phyloP scores from a whole-genome alignment of 1,140 invertebrate species.

The Rhynchophorus ferrugineus region DNA sequence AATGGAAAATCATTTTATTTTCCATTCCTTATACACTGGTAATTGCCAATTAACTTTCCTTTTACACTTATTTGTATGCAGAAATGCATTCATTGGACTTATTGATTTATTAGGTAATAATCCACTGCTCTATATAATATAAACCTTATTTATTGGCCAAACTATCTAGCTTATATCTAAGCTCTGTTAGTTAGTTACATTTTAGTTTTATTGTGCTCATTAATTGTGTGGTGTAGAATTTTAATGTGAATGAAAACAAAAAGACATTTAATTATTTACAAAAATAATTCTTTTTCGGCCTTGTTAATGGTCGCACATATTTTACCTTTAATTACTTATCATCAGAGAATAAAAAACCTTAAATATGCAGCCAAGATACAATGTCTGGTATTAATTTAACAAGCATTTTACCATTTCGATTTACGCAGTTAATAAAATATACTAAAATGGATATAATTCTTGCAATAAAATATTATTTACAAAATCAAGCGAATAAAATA shows the following conservation, averaged over 20 bases:
- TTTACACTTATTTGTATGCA: conserved; percentile 27
- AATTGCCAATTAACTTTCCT: conserved; percentile 26
- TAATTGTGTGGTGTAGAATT: conserved; percentile 1
- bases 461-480: neutral
- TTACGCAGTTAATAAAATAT: neutral
- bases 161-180: conserved; percentile 14
- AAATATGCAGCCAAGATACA: too few relatives aligned
- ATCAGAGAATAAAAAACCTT: too few relatives aligned
- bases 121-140: conserved; percentile 21
- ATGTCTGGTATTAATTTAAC: too few relatives aligned
- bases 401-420: neutral
- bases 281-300: too few relatives aligned
- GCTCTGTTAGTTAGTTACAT: conserved; percentile 13
- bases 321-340: too few relatives aligned
- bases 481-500: neutral
- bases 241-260: neutral
- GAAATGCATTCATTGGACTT: conserved; percentile 23
- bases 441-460: neutral
- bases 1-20: conserved; percentile 24
- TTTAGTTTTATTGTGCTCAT: conserved; percentile 9
- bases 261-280: too few relatives aligned
- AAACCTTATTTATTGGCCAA: conserved; percentile 20
- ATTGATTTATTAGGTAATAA: conserved; percentile 28
- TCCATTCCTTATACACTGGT: conserved; percentile 23
- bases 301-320: too few relatives aligned